Percentiles rank a stretch among this genome's conserved stretches.
These are phyloP conservation scores for Nezara viridula DNA, from an alignment of 2,888 invertebrate genomes.

Conservation along the genomic window DNA sequence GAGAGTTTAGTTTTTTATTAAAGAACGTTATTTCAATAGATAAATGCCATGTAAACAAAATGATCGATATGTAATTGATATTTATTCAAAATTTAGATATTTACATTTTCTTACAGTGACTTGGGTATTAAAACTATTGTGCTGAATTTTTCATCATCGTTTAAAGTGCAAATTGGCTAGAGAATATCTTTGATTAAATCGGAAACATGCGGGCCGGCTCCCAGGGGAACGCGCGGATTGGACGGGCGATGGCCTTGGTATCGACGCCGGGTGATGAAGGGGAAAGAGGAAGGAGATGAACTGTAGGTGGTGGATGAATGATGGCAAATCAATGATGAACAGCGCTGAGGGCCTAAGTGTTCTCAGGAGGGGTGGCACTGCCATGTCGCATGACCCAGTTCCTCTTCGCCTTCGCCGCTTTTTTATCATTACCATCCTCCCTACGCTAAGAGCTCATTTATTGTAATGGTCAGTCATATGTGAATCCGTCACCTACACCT, in stretches of 20 bases:
- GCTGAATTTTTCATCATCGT: background rate
- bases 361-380: constrained; percentile 15
- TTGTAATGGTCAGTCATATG: background rate
- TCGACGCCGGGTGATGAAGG: constrained; percentile 20
- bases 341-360: constrained; percentile 1
- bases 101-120: background rate
- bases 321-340: constrained; percentile 46
- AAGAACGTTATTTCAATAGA: no score
- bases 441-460: background rate
- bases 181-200: background rate
- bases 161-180: background rate
- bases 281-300: constrained; percentile 10
- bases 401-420: background rate
- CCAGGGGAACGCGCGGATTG: background rate
- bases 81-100: no score
- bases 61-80: no score
- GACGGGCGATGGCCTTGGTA: background rate
- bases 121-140: background rate
- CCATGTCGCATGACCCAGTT: constrained; percentile 48
- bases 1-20: no score
- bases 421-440: background rate
- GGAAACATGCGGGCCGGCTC: background rate
- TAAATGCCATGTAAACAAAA: no score
- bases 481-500: background rate
- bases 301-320: constrained; percentile 40